Base-by-base conservation (phyloP, 1,140 invertebrate species). In the Sarcophaga peregrina region DNA sequence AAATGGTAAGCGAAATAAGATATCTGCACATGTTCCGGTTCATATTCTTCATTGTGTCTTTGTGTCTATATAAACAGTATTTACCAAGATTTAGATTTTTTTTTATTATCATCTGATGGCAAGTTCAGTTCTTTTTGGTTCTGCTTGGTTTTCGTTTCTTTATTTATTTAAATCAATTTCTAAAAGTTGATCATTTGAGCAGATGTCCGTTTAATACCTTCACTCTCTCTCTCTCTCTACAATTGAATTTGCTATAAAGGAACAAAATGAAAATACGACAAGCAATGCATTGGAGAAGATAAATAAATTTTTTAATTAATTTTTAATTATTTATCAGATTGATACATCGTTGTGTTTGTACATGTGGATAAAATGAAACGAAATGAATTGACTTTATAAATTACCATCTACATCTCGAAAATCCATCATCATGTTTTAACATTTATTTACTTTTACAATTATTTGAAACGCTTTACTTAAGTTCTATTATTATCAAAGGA, bases 241-340 rank as follows among this genome's bases (percentile, higher is more conserved):
- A 11, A 62, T 62, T 7, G 1, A 15, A 10, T 52, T 52, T 52
- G 13, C 13, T 3, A 10, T 3, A 13, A 10, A 13, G 1, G 5
- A 10, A 52, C 13, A 10, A 10, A 13, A 52, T 9, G 8, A 52
- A 10, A 10, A 13, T 52, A 52, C 50, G 50, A 52, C 50, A 52
- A 52, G 50, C 13, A 52, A 52, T 15, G 54, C 10, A 62, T 11
- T 62, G n/a, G 15, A 62, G 54, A 15, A 48, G 74, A 17, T n/a
- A 76, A 76, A 11, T 17, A 47, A 48, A 76, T 76, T 45, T 76
- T 76, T 76, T 76, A 76, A 76, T 76, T 76, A 76, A 76, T 76
- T 76, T 75, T 76, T 76, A 76, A 76, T 76, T 76, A 76, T 76
- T 76, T 76, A 46, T 76, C 46, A 76, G 48, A 76, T 15, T 46